Base-by-base conservation (phyloP, 2,113 vertebrate genomes). In the Piprites chloris region DNA sequence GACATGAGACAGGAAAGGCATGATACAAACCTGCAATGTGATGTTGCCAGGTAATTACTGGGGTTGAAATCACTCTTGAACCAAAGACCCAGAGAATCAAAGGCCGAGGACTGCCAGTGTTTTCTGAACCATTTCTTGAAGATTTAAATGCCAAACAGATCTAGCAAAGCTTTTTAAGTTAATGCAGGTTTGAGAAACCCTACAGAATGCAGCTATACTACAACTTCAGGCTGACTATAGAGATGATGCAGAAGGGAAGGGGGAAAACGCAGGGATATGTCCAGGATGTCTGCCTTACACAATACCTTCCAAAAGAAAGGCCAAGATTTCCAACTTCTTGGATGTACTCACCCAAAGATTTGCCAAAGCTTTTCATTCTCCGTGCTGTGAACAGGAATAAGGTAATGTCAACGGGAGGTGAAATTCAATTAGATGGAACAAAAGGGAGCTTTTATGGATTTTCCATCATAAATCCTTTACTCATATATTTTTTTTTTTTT, bases 351-450 rank as follows among this genome's bases (percentile, higher is more conserved):
- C 68, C 83, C 88, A 46, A 85, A 89, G 92, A 66, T 73, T 89
- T 92, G 96, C 96, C 96, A 97, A 95, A 95, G 44, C 21, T 92
- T 96, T 89, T 96, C 58, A 85, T 90, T 95, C 90, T 93, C 76
- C 75, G 23, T 78, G 69, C 83, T 95, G 73, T 83, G 89, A 96
- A 95, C 69, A 92, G 69, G 88, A 92, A 96, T 96, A 97, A 90
- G 92, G 95, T 95, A 96, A 97, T 94, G 92, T 92, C 75, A 93
- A 95, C 4, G 16, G 73, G 93, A 96, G 96, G 90, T 6, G 27
- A 96, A 96, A 93, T 93, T 90, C 66, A 95, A 95, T 97, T 95
- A 96, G 88, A 88, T 96, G 96, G 96, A 96, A 96, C 93, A 96
- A 96, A 97, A 96, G 56, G 76, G 84, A 92, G 61, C 20, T 78